Conservation (phyloP, 35 echinoderm and acorn worm genomes). For the Heliocidaris erythrogramma region DNA sequence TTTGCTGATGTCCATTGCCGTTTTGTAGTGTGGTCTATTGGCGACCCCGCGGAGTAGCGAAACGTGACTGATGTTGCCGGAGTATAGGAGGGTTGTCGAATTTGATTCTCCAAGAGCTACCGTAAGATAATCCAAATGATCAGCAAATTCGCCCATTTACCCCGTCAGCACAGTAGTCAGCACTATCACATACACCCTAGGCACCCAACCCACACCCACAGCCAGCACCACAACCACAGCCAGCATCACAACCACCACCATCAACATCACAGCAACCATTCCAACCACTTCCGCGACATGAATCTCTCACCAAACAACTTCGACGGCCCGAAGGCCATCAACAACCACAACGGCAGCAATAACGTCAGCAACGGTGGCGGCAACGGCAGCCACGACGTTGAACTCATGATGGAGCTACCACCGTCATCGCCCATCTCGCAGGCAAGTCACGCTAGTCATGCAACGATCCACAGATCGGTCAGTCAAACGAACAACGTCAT, state of each 20-base stretch:
- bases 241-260: conserved; percentile 24
- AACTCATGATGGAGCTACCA: conserved; percentile 47
- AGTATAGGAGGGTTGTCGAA: neutral
- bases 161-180: neutral
- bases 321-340: conserved; percentile 19
- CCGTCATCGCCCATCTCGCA: conserved; percentile 30
- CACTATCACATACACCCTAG: conserved; percentile 2
- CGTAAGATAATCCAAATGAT: conserved; percentile 12
- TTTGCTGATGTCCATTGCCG: neutral
- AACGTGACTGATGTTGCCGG: neutral
- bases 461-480: conserved; percentile 1
- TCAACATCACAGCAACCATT: neutral
- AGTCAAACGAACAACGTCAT: neutral
- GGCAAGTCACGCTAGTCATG: conserved; percentile 24
- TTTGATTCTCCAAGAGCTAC: neutral
- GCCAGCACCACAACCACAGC: neutral
- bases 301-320: conserved; percentile 7
- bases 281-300: conserved; percentile 12
- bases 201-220: neutral
- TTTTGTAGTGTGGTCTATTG: neutral
- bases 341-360: conserved; percentile 11
- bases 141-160: conserved; percentile 21
- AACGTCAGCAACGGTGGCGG: neutral
- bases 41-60: neutral
- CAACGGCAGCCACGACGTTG: conserved; percentile 19